Percentiles rank a stretch among this genome's conserved stretches.
Evolutionary conservation across 2,888 invertebrate species (phyloP).

Genomic region (Drosophila cyrtoloma): DNA sequence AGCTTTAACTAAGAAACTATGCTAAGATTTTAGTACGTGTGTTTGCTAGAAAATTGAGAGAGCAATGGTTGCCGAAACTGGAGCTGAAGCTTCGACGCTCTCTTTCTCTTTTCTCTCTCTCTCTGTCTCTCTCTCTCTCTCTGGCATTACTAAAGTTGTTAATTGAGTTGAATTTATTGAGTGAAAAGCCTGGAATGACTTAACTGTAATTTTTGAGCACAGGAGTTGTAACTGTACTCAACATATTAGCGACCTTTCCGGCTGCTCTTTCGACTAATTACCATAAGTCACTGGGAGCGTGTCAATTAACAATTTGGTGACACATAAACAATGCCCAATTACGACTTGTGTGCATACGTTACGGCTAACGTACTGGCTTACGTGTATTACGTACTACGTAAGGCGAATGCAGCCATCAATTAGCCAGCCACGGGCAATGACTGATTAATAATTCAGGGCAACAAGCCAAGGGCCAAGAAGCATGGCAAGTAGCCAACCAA

Average conservation of each 20-base stretch:
- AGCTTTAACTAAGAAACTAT: background rate
- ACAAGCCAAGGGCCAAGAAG: constrained; percentile 18
- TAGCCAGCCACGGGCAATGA: constrained; percentile 46
- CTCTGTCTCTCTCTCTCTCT: background rate
- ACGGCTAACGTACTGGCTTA: background rate
- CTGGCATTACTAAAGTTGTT: background rate
- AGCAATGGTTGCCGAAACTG: background rate
- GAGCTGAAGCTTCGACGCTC: background rate
- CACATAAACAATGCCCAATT: constrained; percentile 51
- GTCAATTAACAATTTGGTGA: constrained; percentile 32
- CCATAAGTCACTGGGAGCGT: constrained; percentile 40
- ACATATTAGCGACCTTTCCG: background rate
- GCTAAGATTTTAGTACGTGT: background rate
- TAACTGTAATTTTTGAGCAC: background rate
- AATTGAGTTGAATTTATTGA: background rate
- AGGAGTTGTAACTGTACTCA: background rate
- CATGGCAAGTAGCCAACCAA: constrained; percentile 1
- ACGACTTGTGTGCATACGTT: constrained; percentile 5
- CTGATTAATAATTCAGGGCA: constrained; percentile 73
- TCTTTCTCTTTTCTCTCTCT: no score
- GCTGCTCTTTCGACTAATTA: constrained; percentile 16
- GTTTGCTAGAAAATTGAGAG: background rate
- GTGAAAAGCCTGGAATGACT: background rate
- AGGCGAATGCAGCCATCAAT: constrained; percentile 57
- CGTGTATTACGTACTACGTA: background rate